A percentile compares a stretch with the other conserved stretches of the same genome.
Evolutionary conservation across 2,113 vertebrate genomes (phyloP).

Genomic region (Anthoscopus minutus): DNA sequence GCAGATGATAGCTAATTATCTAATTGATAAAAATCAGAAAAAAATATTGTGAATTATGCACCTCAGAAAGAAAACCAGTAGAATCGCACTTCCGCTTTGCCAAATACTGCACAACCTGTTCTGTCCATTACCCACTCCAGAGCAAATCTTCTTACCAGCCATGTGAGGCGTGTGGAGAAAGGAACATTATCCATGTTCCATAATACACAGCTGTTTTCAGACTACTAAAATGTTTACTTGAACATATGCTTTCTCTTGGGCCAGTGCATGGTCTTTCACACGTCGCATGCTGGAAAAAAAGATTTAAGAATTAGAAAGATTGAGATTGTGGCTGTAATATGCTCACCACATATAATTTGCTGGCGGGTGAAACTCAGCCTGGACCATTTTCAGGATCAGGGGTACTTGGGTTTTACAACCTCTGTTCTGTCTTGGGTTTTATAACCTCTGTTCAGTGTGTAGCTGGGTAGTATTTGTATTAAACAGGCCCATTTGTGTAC

Average conservation of each 20-base stretch:
- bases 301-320: neutral
- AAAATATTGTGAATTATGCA: neutral
- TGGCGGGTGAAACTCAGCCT: neutral
- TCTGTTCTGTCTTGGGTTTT: neutral
- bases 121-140: neutral
- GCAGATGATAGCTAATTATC: neutral
- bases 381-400: neutral
- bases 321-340: neutral
- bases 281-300: neutral
- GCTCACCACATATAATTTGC: neutral
- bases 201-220: neutral
- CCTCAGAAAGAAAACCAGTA: neutral
- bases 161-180: neutral
- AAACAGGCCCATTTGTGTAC: neutral
- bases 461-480: neutral
- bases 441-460: neutral
- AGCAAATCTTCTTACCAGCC: neutral
- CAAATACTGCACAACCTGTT: neutral
- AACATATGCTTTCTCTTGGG: neutral
- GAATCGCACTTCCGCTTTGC: neutral
- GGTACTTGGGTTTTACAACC: neutral
- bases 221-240: neutral
- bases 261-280: neutral
- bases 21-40: neutral
- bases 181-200: neutral